These are phyloP conservation scores for Drosophila suzukii DNA, from an alignment of 1,140 invertebrate genomes.

Conservation along the genomic window DNA sequence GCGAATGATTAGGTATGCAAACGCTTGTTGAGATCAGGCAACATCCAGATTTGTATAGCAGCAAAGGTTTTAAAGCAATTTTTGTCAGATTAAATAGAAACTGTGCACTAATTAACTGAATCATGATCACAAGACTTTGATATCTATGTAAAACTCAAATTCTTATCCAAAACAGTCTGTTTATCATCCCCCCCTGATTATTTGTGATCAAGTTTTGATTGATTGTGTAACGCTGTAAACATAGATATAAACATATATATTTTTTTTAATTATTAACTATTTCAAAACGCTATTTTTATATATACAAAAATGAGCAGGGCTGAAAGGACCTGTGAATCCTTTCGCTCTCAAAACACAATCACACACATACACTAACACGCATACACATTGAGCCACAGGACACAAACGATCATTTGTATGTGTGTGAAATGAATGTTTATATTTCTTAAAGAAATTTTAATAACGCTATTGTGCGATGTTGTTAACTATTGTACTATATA, in stretches of 20 bases:
- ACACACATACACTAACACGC: conserved; percentile 32
- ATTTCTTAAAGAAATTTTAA: conserved; percentile 85
- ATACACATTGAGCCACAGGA: conserved; percentile 41
- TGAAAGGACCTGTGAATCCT: conserved; percentile 20
- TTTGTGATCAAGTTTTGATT: conserved; percentile 50
- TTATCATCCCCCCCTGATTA: conserved; percentile 25
- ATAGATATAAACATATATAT: conserved; percentile 48
- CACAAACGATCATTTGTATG: conserved; percentile 72
- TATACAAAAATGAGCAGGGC: conserved; percentile 26
- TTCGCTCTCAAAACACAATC: conserved; percentile 16
- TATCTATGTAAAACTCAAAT: conserved; percentile 8
- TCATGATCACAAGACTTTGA: conserved; percentile 41
- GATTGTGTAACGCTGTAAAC: conserved; percentile 37
- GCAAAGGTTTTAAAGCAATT: conserved; percentile 27
- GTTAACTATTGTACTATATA: conserved; percentile 84
- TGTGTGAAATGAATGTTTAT: conserved; percentile 81
- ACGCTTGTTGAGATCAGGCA: conserved; percentile 14
- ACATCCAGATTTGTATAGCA: conserved; percentile 12
- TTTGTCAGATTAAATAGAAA: conserved; percentile 12
- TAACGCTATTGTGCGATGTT: conserved; percentile 84
- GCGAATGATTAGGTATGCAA: conserved; percentile 1
- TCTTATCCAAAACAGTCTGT: conserved; percentile 11
- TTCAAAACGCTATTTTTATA: conserved; percentile 75
- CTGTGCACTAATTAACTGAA: conserved; percentile 25
- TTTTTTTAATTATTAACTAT: conserved; percentile 60